Conservation (phyloP, 2,113 vertebrate genomes). For the Anas platyrhynchos region DNA sequence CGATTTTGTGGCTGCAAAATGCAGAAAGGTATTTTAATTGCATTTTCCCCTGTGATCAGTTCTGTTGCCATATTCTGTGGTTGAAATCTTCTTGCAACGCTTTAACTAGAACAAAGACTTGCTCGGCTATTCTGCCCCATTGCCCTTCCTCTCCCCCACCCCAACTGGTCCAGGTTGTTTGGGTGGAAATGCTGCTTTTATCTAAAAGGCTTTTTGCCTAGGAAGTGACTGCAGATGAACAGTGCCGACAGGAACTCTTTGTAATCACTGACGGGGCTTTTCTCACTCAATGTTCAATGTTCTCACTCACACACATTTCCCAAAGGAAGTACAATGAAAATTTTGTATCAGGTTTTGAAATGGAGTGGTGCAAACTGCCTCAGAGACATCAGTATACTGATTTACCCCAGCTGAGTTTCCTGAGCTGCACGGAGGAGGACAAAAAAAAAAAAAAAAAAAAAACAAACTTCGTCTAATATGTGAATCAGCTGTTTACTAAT, state of each 20-base stretch:
- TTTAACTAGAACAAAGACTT: constrained; percentile 54
- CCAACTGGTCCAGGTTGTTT: background rate
- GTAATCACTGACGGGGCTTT: background rate
- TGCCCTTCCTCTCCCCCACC: background rate
- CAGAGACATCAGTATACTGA: background rate
- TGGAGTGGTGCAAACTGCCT: background rate
- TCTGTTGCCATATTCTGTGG: constrained; percentile 11
- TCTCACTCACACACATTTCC: background rate
- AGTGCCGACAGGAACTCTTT: background rate
- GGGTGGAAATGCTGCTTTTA: constrained; percentile 9
- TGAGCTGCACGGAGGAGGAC: background rate
- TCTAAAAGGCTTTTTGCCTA: background rate
- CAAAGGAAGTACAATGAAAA: background rate
- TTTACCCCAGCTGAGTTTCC: background rate
- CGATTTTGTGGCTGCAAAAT: constrained; percentile 45
- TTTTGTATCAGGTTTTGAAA: background rate
- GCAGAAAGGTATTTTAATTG: constrained; percentile 67
- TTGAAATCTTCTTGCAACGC: constrained; percentile 16
- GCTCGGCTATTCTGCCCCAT: background rate
- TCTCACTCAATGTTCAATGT: background rate
- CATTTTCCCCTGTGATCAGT: constrained; percentile 41
- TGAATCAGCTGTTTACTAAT: background rate
- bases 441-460: background rate
- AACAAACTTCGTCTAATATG: background rate
- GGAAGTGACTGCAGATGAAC: background rate